These are phyloP conservation scores for Meandrusa payeni DNA, from an alignment of 2,888 invertebrate species.

Conservation along the genomic window DNA sequence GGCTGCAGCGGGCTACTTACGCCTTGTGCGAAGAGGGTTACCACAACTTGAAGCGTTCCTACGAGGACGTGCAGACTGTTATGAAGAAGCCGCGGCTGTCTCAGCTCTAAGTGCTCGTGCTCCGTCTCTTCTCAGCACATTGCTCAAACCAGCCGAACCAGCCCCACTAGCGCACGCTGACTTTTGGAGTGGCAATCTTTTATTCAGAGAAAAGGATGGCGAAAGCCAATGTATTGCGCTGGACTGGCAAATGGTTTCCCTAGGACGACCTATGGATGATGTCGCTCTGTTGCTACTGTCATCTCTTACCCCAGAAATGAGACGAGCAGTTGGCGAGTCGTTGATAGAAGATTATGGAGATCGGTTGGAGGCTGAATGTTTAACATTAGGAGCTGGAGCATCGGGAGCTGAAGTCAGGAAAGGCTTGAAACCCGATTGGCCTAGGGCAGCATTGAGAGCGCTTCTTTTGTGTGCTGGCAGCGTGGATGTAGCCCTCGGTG, in stretches of 20 bases:
- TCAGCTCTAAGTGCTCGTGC: constrained; percentile 85
- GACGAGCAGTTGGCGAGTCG: constrained; percentile 82
- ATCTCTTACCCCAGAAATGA: constrained; percentile 85
- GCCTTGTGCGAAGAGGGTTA: constrained; percentile 87
- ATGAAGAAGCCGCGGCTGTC: constrained; percentile 82
- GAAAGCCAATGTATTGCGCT: constrained; percentile 84
- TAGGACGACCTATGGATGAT: constrained; percentile 89
- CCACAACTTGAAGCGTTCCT: constrained; percentile 88
- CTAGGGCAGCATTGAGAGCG: constrained; percentile 86
- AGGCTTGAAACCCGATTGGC: constrained; percentile 81
- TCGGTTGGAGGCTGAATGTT: constrained; percentile 81
- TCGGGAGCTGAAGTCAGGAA: constrained; percentile 73
- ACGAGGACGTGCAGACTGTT: constrained; percentile 83
- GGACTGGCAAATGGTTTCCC: constrained; percentile 93
- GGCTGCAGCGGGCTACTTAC: constrained; percentile 90
- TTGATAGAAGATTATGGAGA: constrained; percentile 87
- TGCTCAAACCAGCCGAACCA: constrained; percentile 87
- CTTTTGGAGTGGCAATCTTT: constrained; percentile 91
- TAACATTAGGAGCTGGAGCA: constrained; percentile 81
- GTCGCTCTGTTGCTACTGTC: constrained; percentile 86
- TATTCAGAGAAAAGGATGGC: constrained; percentile 81
- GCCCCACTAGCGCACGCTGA: constrained; percentile 90
- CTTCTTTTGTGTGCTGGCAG: constrained; percentile 89
- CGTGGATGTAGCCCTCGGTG: constrained; percentile 89
- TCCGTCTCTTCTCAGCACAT: constrained; percentile 85